Percentiles rank a stretch among this genome's conserved stretches.
phyloP scores from a whole-genome alignment of 2,797 vertebrate species.

The Pangasius sanitwongsei region DNA sequence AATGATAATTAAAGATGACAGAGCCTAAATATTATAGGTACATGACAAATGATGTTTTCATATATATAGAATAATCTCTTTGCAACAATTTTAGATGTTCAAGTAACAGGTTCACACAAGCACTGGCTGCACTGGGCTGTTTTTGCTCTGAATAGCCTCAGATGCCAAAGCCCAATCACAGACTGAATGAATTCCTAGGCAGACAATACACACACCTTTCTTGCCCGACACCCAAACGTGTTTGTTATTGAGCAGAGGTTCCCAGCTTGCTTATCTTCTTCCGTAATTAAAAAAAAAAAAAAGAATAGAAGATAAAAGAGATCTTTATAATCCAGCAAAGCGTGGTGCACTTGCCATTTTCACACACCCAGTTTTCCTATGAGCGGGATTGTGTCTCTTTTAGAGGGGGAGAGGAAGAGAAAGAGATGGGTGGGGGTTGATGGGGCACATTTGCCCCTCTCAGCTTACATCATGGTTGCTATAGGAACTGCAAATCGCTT shows the following conservation, averaged over 20 bases:
- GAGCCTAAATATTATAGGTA: background rate
- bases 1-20: background rate
- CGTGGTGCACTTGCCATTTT: constrained; percentile 51
- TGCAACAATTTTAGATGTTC: constrained; percentile 13
- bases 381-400: constrained; percentile 53
- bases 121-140: constrained; percentile 17
- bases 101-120: constrained; percentile 40
- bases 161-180: constrained; percentile 33
- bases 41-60: constrained; percentile 4
- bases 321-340: constrained; percentile 50
- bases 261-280: constrained; percentile 50
- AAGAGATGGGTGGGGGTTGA: constrained; percentile 45
- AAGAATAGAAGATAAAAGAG: constrained; percentile 32
- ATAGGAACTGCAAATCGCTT: constrained; percentile 65
- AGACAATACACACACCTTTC: constrained; percentile 55
- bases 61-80: background rate
- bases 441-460: constrained; percentile 56
- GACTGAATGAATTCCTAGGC: constrained; percentile 54
- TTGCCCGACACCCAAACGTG: constrained; percentile 46
- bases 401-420: constrained; percentile 49
- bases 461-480: constrained; percentile 65
- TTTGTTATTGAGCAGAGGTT: constrained; percentile 45
- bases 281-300: constrained; percentile 28
- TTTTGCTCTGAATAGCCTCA: constrained; percentile 45
- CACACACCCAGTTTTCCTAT: constrained; percentile 55